Base-by-base conservation (phyloP, 2,888 invertebrate species). In the Perizoma flavofasciatum region DNA sequence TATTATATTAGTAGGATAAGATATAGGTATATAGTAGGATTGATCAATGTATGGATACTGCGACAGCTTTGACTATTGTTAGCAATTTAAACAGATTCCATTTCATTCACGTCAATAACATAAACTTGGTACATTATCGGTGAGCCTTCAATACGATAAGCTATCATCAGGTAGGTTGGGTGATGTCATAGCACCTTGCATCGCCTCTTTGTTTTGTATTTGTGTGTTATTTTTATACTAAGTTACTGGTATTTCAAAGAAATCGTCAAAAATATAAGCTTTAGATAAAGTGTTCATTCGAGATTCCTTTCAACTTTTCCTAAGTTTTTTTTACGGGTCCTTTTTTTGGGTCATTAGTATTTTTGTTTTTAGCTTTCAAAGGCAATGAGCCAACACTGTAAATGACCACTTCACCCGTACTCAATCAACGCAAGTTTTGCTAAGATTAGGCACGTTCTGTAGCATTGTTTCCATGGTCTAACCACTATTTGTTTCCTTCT, bases 161-260 rank as follows among this genome's bases (percentile, higher is more conserved):
- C 46, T 67, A 65, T 59, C 63, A 47, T 65, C 65, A 60, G 55
- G 55, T 57, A 61, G 57, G 61, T 58, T 59, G 60, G 40, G 54
- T 69, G 69, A 69, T 66, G 65, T 67, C 65, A 63, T 39, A 22
- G 47, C 47, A 63, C 62, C 59, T 56, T 57, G 59, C 59, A 49
- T 63, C 61, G 64, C 54, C 66, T 65, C 66, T 70, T 63, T 69
- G 61, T 63, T 65, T 60, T 47, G 48, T 58, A 45, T 59, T 52
- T 54, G 48, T 59, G 9, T 47, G 6, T 55, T 55, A n/a, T n/a
- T 6, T 47, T 33, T 7, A 11, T 40, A 7, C 6, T 5, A n/a
- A 33, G n/a, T 47, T 47, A 10, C 33, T n/a, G n/a, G 48, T n/a
- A 48, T 48, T 44, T 45, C 22, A 11, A 6, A 41, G 41, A n/a